These are phyloP conservation scores for Drosophila ercepeae DNA, from an alignment of 1,140 invertebrate species.

Conservation along the genomic window DNA sequence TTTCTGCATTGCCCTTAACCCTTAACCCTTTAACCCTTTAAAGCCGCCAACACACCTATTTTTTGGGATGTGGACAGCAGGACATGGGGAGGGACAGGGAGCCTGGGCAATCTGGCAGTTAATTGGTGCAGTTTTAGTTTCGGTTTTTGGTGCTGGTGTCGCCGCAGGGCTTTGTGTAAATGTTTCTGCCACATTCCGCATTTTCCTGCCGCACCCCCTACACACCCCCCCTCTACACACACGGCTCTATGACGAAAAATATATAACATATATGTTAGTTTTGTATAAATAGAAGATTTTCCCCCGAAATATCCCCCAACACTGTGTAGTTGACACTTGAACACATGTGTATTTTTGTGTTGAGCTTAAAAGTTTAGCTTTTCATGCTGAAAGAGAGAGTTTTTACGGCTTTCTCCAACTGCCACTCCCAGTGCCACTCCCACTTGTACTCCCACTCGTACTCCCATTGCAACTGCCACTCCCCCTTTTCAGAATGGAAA, in stretches of 20 bases:
- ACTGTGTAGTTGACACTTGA: constrained; percentile 25
- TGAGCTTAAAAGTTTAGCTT: constrained; percentile 28
- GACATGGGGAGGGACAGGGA: background rate
- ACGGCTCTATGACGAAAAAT: too few relatives aligned
- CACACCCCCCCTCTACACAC: background rate
- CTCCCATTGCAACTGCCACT: background rate
- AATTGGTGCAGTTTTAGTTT: constrained; percentile 49
- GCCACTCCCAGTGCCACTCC: too few relatives aligned
- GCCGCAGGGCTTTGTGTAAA: constrained; percentile 46
- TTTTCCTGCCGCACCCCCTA: constrained; percentile 11
- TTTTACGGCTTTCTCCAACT: too few relatives aligned
- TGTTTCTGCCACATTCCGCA: constrained; percentile 48
- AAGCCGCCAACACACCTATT: background rate
- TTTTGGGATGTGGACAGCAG: too few relatives aligned
- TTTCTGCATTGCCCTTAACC: constrained; percentile 1
- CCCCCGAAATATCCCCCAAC: too few relatives aligned
- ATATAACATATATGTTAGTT: background rate
- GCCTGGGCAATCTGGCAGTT: constrained; percentile 27
- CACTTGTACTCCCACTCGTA: background rate
- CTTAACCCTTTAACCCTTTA: background rate
- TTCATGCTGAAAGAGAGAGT: background rate
- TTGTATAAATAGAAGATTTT: background rate
- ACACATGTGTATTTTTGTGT: background rate
- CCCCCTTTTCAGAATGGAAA: constrained; percentile 21
- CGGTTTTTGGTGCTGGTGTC: constrained; percentile 40